Evolutionary conservation across 2,113 vertebrate genomes (phyloP).

Genomic region (Chaetops frenatus): DNA sequence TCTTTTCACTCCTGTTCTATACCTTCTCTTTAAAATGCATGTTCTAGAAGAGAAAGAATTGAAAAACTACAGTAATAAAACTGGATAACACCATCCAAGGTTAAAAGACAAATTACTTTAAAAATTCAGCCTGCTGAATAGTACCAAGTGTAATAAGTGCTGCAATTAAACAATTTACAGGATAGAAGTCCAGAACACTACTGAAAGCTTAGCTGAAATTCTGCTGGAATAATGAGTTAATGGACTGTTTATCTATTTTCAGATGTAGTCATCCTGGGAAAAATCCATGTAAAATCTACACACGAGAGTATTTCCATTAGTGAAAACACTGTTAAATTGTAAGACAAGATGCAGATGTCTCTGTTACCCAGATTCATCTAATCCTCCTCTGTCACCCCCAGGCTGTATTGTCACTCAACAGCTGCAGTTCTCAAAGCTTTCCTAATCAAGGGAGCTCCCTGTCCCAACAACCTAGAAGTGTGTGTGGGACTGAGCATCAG

Average conservation of each 20-base stretch:
- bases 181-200: background rate
- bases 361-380: background rate
- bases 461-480: background rate
- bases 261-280: background rate
- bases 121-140: background rate
- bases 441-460: background rate
- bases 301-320: background rate
- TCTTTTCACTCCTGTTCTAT: background rate
- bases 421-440: background rate
- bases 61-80: background rate
- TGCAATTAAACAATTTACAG: background rate
- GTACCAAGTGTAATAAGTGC: background rate
- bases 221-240: background rate
- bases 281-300: background rate
- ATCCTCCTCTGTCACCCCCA: background rate
- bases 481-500: background rate
- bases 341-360: background rate
- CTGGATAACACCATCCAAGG: background rate
- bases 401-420: background rate
- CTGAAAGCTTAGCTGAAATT: background rate
- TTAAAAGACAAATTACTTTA: background rate
- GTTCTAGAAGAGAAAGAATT: background rate
- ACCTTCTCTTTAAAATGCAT: background rate
- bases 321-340: background rate
- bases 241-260: background rate